Evolutionary conservation across 2,888 invertebrate genomes (phyloP), one percentile per base, ranked within the genome.

Genomic region (Drosophila engyochracea): DNA sequence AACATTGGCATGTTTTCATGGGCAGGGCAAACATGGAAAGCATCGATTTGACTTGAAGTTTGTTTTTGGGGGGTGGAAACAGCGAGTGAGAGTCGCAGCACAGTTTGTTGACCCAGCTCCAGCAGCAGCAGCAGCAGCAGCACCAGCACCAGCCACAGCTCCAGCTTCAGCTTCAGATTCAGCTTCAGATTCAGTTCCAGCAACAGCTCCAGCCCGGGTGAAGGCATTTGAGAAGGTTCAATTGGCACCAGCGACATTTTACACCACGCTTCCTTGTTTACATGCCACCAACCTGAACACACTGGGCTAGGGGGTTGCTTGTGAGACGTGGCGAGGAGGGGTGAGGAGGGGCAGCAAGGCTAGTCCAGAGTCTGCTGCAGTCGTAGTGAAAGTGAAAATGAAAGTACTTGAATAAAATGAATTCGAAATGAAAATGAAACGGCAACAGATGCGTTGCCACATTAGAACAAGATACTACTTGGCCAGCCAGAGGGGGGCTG

Each of bases 241-340:
- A 89, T 90, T 88, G 88, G 79, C 85, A 85, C 72, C 90, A 85
- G 85, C 77, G 88, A 89, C 83, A 87, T 77, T 89, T 76, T 87
- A 84, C 83, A 85, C 79, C 82, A 87, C 67, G 85, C 73, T 74
- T 73, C 75, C 77, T 76, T 89, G 82, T 83, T 81, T 83, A 86
- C 89, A 86, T 66, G 76, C 81, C 83, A 65, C 63, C 70, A 69
- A 59, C 66, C 62, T 41, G 47, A 37, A 35, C 52, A 37, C 25
- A 16, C 47, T 25, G 16, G 47, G 47, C 47, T 25, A 4, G 25
- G 47, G 47, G 47, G 47, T 25, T 47, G 47, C 25, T 47, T 47
- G 47, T 25, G 47, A 16, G 47, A 25, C 16, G 16, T 1, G 51
- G 14, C 25, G n/a, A 14, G 53, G 28, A 28, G 25, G 19, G 33